Conservation (phyloP, 2,888 invertebrate species). For the Phania funesta region DNA sequence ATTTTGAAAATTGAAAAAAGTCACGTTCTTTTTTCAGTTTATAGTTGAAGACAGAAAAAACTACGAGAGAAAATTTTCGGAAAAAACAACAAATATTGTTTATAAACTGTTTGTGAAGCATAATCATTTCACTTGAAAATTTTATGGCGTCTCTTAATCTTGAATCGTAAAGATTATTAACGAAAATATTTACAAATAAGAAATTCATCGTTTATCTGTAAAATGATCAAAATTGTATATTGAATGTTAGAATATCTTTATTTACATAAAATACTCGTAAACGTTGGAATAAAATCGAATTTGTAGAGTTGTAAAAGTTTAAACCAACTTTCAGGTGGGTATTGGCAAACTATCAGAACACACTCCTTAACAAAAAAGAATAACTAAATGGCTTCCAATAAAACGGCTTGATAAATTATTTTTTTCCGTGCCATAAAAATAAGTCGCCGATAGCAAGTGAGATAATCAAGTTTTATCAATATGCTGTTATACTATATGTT, state of each 20-base stretch:
- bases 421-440: too few species aligned
- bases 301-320: neutral
- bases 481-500: too few species aligned
- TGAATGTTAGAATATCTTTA: neutral
- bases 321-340: neutral
- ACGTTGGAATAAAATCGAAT: too few species aligned
- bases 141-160: slow-evolving; percentile 33
- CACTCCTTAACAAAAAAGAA: too few species aligned
- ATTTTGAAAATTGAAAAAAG: slow-evolving; percentile 55
- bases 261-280: neutral
- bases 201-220: slow-evolving; percentile 11
- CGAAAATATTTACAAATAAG: neutral
- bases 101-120: neutral
- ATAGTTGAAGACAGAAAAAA: neutral
- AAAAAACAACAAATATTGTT: slow-evolving; percentile 26
- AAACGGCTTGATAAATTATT: too few species aligned
- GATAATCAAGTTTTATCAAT: too few species aligned
- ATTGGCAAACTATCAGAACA: too few species aligned
- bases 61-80: neutral
- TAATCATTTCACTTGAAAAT: slow-evolving; percentile 8
- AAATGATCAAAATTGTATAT: slow-evolving; percentile 8
- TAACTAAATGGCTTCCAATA: too few species aligned
- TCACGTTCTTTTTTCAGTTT: slow-evolving; percentile 32
- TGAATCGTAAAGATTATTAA: neutral
- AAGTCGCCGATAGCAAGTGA: too few species aligned